Evolutionary conservation across 2,113 vertebrate genomes (phyloP).

Genomic region (Pedionomus torquatus): DNA sequence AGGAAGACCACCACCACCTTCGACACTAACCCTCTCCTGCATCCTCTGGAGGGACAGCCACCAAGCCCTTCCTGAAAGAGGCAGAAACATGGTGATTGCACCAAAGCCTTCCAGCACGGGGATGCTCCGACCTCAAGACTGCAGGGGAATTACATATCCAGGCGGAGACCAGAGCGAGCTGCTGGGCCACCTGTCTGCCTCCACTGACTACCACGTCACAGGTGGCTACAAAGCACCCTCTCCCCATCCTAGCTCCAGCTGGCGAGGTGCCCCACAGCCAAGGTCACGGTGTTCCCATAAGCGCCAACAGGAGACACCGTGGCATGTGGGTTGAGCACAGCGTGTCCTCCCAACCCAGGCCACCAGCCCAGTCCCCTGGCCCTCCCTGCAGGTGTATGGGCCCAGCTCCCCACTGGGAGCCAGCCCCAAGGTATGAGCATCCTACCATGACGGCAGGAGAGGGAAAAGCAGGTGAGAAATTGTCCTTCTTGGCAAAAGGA

Average conservation of each 20-base stretch:
- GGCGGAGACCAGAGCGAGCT: accelerated
- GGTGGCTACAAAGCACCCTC: background rate
- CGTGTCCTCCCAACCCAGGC: background rate
- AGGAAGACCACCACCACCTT: background rate
- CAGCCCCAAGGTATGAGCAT: background rate
- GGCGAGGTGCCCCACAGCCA: background rate
- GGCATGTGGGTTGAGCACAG: accelerated
- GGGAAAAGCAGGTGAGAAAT: background rate
- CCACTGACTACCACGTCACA: accelerated
- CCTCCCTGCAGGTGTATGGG: accelerated
- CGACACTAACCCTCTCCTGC: accelerated
- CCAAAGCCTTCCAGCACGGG: accelerated
- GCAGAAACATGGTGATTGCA: background rate
- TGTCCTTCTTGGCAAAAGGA: background rate
- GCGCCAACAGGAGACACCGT: background rate
- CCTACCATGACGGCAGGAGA: accelerated
- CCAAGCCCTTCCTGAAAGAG: background rate
- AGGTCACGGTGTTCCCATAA: accelerated
- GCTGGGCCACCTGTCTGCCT: background rate
- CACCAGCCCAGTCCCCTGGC: background rate
- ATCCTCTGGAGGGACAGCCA: background rate
- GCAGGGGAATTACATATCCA: background rate
- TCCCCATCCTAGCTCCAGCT: background rate
- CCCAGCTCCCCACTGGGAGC: background rate
- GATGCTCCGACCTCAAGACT: background rate